These are phyloP conservation scores for Tichodroma muraria DNA, from an alignment of 2,113 vertebrate genomes.

Conservation along the genomic window DNA sequence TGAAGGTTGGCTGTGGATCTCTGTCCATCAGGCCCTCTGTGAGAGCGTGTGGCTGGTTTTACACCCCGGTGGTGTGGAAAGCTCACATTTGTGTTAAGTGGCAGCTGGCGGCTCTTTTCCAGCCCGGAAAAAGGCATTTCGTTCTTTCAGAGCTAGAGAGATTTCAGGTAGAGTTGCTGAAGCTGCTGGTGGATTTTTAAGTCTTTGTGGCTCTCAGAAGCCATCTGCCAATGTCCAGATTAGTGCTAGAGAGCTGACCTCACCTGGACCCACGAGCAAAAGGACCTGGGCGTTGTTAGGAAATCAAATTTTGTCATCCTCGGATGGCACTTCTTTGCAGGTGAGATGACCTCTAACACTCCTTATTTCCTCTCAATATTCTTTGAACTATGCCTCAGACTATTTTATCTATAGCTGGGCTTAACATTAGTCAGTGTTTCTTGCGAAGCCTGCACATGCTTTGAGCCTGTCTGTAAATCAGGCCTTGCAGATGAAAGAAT, in stretches of 20 bases:
- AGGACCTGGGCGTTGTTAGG: neutral
- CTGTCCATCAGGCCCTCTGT: neutral
- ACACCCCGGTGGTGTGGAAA: neutral
- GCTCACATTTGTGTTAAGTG: neutral
- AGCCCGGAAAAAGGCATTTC: neutral
- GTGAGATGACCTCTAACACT: neutral
- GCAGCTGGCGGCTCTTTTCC: neutral
- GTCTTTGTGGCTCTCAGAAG: neutral
- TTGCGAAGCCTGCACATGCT: neutral
- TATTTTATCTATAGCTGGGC: neutral
- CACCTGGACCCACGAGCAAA: neutral
- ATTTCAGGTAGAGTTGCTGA: neutral
- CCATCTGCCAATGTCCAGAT: neutral
- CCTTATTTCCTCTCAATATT: neutral
- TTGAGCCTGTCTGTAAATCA: neutral
- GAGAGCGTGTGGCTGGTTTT: neutral
- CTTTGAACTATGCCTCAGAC: neutral
- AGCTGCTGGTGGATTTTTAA: neutral
- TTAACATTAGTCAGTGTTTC: neutral
- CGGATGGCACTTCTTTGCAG: neutral
- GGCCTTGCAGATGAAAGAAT: neutral
- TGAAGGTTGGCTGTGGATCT: neutral
- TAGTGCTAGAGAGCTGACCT: neutral
- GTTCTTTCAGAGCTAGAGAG: neutral
- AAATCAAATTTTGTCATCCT: neutral